Conservation (phyloP, 2,888 invertebrate genomes). For the Cheilosia pagana region DNA sequence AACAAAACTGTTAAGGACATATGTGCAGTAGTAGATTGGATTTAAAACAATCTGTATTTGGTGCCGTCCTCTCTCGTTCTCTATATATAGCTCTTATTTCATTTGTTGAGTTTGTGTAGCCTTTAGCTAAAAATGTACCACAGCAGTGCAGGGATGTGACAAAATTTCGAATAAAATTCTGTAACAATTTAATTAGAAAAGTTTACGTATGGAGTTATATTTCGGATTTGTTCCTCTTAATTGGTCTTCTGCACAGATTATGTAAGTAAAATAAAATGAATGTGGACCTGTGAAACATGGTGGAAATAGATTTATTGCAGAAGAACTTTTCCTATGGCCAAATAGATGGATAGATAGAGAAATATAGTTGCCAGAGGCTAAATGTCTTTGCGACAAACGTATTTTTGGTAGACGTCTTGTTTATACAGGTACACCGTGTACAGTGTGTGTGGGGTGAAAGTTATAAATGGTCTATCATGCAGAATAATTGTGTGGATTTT, state of each 20-base stretch:
- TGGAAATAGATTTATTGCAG: not conserved
- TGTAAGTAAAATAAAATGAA: not conserved
- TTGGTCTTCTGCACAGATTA: slow-evolving; percentile 27
- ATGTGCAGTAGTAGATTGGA: slow-evolving; percentile 69
- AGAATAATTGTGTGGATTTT: too few relatives aligned
- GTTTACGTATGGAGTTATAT: slow-evolving; percentile 36
- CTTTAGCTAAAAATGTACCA: slow-evolving; percentile 23
- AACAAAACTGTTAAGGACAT: slow-evolving; percentile 73
- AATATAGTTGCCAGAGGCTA: not conserved
- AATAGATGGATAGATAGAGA: too few relatives aligned
- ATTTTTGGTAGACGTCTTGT: too few relatives aligned
- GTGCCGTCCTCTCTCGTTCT: not conserved
- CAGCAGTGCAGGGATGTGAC: slow-evolving; percentile 48
- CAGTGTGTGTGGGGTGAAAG: too few relatives aligned
- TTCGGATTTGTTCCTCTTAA: slow-evolving; percentile 46
- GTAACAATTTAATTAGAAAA: slow-evolving; percentile 73
- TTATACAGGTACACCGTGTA: too few relatives aligned
- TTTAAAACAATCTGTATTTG: slow-evolving; percentile 70
- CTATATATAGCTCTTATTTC: not conserved
- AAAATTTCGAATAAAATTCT: slow-evolving; percentile 64
- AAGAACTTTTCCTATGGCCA: not conserved
- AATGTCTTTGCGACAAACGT: too few relatives aligned
- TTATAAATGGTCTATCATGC: too few relatives aligned
- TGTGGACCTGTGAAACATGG: not conserved
- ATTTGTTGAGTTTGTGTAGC: slow-evolving; percentile 1